phyloP scores from a whole-genome alignment of 2,113 vertebrate species.

The Bucco capensis region DNA sequence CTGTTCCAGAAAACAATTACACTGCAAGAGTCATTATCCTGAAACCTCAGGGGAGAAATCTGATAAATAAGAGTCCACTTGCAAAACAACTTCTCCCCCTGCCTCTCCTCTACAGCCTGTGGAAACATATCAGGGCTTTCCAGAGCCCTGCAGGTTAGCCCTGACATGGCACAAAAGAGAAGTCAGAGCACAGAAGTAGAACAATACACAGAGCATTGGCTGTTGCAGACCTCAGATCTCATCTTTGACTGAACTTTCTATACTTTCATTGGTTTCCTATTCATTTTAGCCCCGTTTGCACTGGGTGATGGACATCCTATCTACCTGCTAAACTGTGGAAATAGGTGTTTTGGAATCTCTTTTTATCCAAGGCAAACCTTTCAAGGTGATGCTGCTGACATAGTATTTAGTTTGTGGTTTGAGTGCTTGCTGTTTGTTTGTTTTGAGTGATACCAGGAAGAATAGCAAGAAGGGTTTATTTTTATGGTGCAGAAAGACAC shows the following conservation, averaged over 20 bases:
- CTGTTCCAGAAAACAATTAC: neutral
- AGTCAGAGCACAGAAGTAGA: neutral
- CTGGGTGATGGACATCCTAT: neutral
- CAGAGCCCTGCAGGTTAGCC: neutral
- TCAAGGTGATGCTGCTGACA: constrained; percentile 43
- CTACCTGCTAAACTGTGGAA: neutral
- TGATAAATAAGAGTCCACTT: neutral
- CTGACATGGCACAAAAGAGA: neutral
- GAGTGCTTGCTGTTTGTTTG: constrained; percentile 23
- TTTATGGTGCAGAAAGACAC: neutral
- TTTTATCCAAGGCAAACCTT: constrained; percentile 29
- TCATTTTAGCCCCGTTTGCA: neutral
- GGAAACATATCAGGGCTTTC: neutral
- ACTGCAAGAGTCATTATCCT: neutral
- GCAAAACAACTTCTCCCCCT: neutral
- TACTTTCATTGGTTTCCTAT: constrained; percentile 5
- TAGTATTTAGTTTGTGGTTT: constrained; percentile 29
- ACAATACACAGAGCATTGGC: neutral
- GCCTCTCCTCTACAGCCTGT: neutral
- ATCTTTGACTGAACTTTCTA: neutral
- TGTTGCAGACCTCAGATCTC: neutral
- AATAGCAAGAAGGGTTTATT: constrained; percentile 4
- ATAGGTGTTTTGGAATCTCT: constrained; percentile 24
- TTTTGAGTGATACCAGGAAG: constrained; percentile 19
- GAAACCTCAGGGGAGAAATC: neutral